Conservation (phyloP, 2,113 vertebrate genomes). For the Phaetusa simplex region DNA sequence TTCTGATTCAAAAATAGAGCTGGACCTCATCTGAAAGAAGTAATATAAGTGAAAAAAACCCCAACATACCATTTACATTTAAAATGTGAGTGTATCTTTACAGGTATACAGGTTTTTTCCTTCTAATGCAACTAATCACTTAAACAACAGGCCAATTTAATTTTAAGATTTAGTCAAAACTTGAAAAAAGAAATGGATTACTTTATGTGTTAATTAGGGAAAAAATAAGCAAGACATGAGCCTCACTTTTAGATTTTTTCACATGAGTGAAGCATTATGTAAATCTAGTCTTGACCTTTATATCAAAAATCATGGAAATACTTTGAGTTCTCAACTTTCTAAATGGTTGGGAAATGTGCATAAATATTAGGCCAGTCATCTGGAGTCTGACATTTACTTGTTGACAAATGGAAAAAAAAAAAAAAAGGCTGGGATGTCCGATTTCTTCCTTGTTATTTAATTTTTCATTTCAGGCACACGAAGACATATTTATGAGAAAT, state of each 20-base stretch:
- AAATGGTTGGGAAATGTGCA: neutral
- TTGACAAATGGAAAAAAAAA: neutral
- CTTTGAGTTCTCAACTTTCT: neutral
- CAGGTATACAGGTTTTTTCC: neutral
- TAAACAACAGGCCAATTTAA: neutral
- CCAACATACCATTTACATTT: fast-evolving
- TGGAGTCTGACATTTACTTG: constrained; percentile 38
- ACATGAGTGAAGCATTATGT: neutral
- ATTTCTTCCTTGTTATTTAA: neutral
- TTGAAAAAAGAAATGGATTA: neutral
- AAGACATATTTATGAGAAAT: neutral
- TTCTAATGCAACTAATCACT: neutral
- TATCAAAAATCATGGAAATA: constrained; percentile 30
- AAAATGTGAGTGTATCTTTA: neutral
- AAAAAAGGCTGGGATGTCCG: neutral
- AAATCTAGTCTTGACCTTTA: constrained; percentile 35
- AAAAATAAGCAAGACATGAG: neutral
- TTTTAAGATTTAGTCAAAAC: neutral
- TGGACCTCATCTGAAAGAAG: neutral
- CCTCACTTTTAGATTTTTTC: neutral
- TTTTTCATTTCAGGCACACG: neutral
- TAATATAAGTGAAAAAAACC: neutral
- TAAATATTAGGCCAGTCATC: constrained; percentile 26
- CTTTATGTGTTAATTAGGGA: neutral
- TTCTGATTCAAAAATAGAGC: neutral